phyloP scores from a whole-genome alignment of 2,113 vertebrate species.

The Aegithalos caudatus region DNA sequence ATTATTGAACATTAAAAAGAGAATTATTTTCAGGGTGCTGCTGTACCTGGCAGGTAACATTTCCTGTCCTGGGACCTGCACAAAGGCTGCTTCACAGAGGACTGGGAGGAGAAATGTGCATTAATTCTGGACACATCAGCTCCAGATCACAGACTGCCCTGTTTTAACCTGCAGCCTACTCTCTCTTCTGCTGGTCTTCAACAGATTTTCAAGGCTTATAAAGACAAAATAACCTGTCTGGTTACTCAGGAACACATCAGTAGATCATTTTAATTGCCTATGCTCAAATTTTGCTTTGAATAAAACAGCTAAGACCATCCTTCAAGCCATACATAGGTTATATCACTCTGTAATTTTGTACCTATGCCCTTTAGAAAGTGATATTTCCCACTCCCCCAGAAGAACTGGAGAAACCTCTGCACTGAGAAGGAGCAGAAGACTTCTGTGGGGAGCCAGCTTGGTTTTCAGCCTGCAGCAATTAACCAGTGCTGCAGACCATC shows the following conservation, averaged over 20 bases:
- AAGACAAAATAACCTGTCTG: neutral
- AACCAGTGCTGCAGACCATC: conserved; percentile 52
- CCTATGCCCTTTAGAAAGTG: neutral
- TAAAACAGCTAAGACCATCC: neutral
- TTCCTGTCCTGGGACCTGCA: neutral
- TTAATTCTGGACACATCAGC: neutral
- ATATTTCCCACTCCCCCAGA: neutral
- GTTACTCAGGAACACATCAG: neutral
- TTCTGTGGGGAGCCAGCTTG: neutral
- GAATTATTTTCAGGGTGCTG: neutral
- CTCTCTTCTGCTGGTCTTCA: neutral
- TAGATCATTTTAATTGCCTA: neutral
- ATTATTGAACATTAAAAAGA: neutral
- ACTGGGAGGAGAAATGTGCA: neutral
- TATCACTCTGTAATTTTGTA: neutral
- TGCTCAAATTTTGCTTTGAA: neutral
- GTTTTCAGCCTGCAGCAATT: conserved; percentile 40
- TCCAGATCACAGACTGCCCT: neutral
- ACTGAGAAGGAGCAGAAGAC: conserved; percentile 47
- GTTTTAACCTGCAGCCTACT: neutral
- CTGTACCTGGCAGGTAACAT: neutral
- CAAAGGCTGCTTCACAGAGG: neutral
- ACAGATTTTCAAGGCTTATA: neutral
- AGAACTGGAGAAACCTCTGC: neutral
- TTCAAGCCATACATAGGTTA: neutral